These are phyloP conservation scores for Macrosoma leucophasiata DNA, from an alignment of 2,888 invertebrate genomes.

Conservation along the genomic window DNA sequence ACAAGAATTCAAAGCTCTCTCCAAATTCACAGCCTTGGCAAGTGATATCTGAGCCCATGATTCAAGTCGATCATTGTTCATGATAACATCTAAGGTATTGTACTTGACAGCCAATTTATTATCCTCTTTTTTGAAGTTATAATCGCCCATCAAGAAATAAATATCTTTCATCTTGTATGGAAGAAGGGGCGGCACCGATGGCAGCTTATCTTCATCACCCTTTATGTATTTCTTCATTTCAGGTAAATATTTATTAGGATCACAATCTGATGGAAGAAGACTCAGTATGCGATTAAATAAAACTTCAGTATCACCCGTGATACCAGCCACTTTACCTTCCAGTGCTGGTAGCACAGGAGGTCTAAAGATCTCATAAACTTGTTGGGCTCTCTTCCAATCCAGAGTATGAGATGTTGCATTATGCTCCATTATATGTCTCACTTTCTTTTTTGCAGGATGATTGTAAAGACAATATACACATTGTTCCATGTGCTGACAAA, in stretches of 20 bases:
- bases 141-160: slow-evolving; percentile 94
- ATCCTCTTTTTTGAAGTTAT: slow-evolving; percentile 92
- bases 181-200: slow-evolving; percentile 66
- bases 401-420: slow-evolving; percentile 81
- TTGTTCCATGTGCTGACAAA: slow-evolving; percentile 89
- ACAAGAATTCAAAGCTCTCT: slow-evolving; percentile 86
- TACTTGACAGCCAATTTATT: slow-evolving; percentile 84
- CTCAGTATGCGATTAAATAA: slow-evolving; percentile 82
- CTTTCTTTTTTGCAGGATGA: slow-evolving; percentile 81
- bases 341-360: slow-evolving; percentile 88
- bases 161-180: slow-evolving; percentile 81
- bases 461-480: slow-evolving; percentile 88
- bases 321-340: slow-evolving; percentile 83
- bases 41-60: slow-evolving; percentile 96
- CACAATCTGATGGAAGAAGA: slow-evolving; percentile 80
- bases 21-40: slow-evolving; percentile 84
- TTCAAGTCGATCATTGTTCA: slow-evolving; percentile 87
- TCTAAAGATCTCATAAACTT: slow-evolving; percentile 87
- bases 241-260: slow-evolving; percentile 78
- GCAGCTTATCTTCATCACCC: slow-evolving; percentile 74
- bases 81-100: slow-evolving; percentile 88
- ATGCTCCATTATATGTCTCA: slow-evolving; percentile 82
- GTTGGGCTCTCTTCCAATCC: slow-evolving; percentile 84
- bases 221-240: slow-evolving; percentile 81
- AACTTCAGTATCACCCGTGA: slow-evolving; percentile 88